A percentile compares a stretch with the other conserved stretches of the same genome.
Conservation (phyloP, 1,140 invertebrate species). For the Campodea augens region DNA sequence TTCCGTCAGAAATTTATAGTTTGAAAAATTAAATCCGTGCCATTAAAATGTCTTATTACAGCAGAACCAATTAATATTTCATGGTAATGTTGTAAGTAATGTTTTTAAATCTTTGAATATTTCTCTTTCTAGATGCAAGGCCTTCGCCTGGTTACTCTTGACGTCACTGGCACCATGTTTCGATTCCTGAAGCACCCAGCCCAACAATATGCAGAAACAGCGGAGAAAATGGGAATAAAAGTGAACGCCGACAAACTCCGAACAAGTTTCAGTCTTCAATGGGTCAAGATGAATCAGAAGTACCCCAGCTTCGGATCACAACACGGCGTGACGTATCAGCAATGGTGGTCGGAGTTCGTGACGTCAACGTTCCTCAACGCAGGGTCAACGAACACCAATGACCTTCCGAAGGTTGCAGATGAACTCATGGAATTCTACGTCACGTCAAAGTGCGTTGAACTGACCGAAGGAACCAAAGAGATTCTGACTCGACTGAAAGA, state of each 20-base stretch:
- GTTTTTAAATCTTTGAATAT: too few species aligned
- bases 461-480: constrained; percentile 37
- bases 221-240: constrained; percentile 40
- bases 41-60: too few species aligned
- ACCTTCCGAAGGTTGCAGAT: constrained; percentile 32
- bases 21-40: too few species aligned
- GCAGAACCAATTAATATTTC: too few species aligned
- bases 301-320: constrained; percentile 63
- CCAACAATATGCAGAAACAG: constrained; percentile 48
- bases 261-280: constrained; percentile 39
- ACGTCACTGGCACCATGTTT: constrained; percentile 66
- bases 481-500: constrained; percentile 37
- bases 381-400: constrained; percentile 14
- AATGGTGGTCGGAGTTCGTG: constrained; percentile 62
- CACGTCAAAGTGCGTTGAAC: constrained; percentile 46
- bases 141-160: constrained; percentile 55
- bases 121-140: too few species aligned
- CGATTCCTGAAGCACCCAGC: constrained; percentile 45
- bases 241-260: constrained; percentile 35
- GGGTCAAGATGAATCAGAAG: constrained; percentile 34
- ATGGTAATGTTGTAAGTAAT: too few species aligned
- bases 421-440: constrained; percentile 41
- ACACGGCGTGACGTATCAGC: constrained; percentile 43
- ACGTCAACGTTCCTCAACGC: constrained; percentile 37
- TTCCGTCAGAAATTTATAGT: too few species aligned